A percentile compares a stretch with the other conserved stretches of the same genome.
Conservation (phyloP, 2,888 invertebrate species). For the Aphrophora alni region DNA sequence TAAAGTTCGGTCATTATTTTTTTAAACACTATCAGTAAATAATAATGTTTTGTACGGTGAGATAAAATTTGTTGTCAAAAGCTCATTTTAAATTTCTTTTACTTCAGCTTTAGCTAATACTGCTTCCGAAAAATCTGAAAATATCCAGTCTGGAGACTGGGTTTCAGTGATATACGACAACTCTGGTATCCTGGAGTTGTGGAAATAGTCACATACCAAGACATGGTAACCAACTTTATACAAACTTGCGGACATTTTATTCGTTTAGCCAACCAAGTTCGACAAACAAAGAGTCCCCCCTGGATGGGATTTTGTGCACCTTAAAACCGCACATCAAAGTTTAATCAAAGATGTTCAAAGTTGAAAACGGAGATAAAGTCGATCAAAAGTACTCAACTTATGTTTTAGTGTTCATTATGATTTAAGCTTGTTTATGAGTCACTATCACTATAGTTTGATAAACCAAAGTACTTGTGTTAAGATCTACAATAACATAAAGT, state of each 20-base stretch:
- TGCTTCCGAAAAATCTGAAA: neutral
- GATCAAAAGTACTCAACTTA: conserved; percentile 12
- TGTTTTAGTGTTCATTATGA: conserved; percentile 3
- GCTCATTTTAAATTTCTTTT: conserved; percentile 11
- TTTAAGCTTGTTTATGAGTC: neutral
- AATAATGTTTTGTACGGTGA: conserved; percentile 1
- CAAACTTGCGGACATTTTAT: neutral
- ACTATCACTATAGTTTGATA: no score
- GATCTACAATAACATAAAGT: no score
- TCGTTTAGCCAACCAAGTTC: conserved; percentile 13
- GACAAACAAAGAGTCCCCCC: conserved; percentile 11
- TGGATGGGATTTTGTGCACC: conserved; percentile 3
- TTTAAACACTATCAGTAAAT: neutral
- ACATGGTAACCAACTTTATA: conserved; percentile 3
- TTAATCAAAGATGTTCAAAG: neutral
- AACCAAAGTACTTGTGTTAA: no score
- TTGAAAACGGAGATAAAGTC: conserved; percentile 6
- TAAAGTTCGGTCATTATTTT: neutral
- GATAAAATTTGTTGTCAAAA: neutral
- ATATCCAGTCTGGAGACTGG: conserved; percentile 15
- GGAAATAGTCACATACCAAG: conserved; percentile 4
- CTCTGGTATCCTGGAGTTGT: conserved; percentile 12
- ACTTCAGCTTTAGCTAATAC: conserved; percentile 7
- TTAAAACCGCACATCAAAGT: conserved; percentile 6
- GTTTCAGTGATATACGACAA: conserved; percentile 19